Percentiles rank a stretch among this genome's conserved stretches.
Conservation (phyloP, 2,888 invertebrate species). For the Aproaerema taeniolella region DNA sequence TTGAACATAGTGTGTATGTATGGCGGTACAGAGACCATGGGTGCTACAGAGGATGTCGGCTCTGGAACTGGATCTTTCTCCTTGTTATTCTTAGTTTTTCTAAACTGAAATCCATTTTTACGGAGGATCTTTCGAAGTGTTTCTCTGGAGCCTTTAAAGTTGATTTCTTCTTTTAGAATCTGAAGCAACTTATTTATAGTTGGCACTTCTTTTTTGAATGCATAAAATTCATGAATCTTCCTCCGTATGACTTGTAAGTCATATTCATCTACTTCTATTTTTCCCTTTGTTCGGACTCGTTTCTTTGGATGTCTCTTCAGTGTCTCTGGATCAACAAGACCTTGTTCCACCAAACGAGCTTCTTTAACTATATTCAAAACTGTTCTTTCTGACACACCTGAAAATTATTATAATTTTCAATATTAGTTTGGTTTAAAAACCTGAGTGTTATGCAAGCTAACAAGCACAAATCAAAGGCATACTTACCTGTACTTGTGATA, state of each 20-base stretch:
- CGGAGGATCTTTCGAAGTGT: slow-evolving; percentile 62
- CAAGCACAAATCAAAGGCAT: too few species aligned
- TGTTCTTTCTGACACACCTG: slow-evolving; percentile 67
- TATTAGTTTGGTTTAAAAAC: too few species aligned
- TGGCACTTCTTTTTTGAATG: slow-evolving; percentile 68
- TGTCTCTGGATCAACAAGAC: slow-evolving; percentile 61
- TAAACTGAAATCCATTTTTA: slow-evolving; percentile 67
- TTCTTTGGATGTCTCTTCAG: slow-evolving; percentile 63
- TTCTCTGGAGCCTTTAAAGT: slow-evolving; percentile 66
- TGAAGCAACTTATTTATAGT: slow-evolving; percentile 65
- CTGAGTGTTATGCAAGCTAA: too few species aligned
- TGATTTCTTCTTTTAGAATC: slow-evolving; percentile 64
- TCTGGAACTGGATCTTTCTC: slow-evolving; percentile 55
- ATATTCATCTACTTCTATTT: slow-evolving; percentile 66
- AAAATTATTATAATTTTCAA: too few species aligned
- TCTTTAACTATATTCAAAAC: slow-evolving; percentile 66
- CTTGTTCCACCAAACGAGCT: slow-evolving; percentile 65
- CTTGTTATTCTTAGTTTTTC: slow-evolving; percentile 65
- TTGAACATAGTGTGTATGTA: slow-evolving; percentile 66
- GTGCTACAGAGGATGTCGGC: slow-evolving; percentile 47
- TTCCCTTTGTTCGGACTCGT: slow-evolving; percentile 62
- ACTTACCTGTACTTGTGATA: too few species aligned
- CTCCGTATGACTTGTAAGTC: slow-evolving; percentile 63
- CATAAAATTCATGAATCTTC: slow-evolving; percentile 69
- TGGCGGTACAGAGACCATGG: slow-evolving; percentile 61